Conservation (phyloP, 1,140 invertebrate species). For the Probaryconus sp. region DNA sequence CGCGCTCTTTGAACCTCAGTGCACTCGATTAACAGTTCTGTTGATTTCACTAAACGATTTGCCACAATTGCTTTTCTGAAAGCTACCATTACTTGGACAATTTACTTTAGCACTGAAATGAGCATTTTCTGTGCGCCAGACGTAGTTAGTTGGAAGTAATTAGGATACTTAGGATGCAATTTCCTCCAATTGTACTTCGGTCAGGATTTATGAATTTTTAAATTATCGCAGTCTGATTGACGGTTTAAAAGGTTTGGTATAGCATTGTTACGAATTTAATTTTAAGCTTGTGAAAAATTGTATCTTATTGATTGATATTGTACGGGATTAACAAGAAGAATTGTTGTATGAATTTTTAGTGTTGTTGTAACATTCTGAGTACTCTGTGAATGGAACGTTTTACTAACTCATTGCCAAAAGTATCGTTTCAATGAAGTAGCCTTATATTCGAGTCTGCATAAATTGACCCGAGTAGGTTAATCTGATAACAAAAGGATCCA, state of each 20-base stretch:
- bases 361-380: no score
- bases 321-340: no score
- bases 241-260: no score
- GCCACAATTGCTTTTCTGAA: constrained; percentile 26
- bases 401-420: no score
- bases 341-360: no score
- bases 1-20: constrained; percentile 55
- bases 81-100: constrained; percentile 10
- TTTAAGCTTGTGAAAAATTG: no score
- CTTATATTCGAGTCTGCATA: constrained; percentile 37
- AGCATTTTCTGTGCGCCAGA: constrained; percentile 10
- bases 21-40: constrained; percentile 39
- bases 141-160: constrained; percentile 4
- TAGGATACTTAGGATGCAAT: background rate
- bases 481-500: constrained; percentile 40
- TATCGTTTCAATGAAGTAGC: constrained; percentile 25
- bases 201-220: no score
- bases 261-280: no score
- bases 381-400: no score
- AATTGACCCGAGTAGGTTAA: constrained; percentile 44
- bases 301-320: no score
- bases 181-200: no score
- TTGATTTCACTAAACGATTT: constrained; percentile 47
- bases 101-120: constrained; percentile 1
- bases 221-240: no score